Base-by-base conservation (phyloP, 2,888 invertebrate genomes). In the Epinotia nisella region DNA sequence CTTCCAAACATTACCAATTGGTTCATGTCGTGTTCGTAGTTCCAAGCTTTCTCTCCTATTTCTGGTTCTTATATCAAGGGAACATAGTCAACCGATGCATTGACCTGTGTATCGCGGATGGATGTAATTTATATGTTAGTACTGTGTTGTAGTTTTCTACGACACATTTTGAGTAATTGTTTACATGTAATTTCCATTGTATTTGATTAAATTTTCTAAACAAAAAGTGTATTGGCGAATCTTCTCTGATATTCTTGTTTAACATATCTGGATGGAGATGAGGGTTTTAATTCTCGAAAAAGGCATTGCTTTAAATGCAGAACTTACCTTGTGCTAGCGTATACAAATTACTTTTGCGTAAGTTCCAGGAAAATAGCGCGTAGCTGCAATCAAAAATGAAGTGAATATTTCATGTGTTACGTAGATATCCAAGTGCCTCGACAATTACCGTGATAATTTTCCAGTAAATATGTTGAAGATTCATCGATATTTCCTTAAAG, bases 21-120 rank as follows among this genome's bases (percentile, higher is more conserved):
- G 70, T 51, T 21, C 49, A 58, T 19, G 58, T 64, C 64, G 58
- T 70, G 70, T 70, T 70, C 45, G 58, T 55, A 45, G 49, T 35
- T 49, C 41, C 62, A 21, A 70, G 64, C 58, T 70, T 70, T 70
- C 70, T 70, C 62, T 55, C 19, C 55, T 59, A 39, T 66, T 55
- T 60, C 62, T 53, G n/a, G 70, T 45, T 29, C 64, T 29, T 70
- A 70, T 29, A 35, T 64, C 56, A 45, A 35, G 35, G 45, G 41
- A 61, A 70, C 62, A 70, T 62, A 56, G 56, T 29, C 15, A 64
- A 70, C 64, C 24, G 58, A 58, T 64, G 64, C 35, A 64, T 29
- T 51, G 70, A 58, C 69, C 69, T 61, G 55, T 24, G 59, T 71
- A 39, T 67, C 41, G 66, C 51, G 51, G 53, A 41, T 61, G 15